Evolutionary conservation across 2,888 invertebrate genomes (phyloP).

Genomic region (Prosapia bicincta): DNA sequence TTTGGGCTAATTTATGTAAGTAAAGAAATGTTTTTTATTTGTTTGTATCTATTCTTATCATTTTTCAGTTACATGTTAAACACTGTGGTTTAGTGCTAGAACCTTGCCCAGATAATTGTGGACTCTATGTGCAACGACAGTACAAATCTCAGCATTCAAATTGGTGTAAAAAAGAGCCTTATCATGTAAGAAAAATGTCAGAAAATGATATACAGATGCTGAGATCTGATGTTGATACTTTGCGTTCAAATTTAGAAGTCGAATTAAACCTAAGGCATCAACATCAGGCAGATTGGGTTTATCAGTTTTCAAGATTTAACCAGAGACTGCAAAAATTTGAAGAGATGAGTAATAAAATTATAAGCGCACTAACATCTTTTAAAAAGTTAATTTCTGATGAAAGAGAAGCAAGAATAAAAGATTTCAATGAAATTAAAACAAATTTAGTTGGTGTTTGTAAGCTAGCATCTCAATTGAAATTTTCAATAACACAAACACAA

Average conservation of each 20-base stretch:
- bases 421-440: slow-evolving; percentile 21
- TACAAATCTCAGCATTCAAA: slow-evolving; percentile 21
- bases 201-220: slow-evolving; percentile 3
- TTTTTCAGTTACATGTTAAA: slow-evolving; percentile 22
- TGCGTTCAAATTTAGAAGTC: slow-evolving; percentile 1
- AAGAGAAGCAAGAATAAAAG: slow-evolving; percentile 21
- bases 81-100: slow-evolving; percentile 25
- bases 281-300: neutral
- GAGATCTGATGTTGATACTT: slow-evolving; percentile 5
- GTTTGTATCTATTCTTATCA: neutral
- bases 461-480: slow-evolving; percentile 14
- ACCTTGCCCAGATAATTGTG: slow-evolving; percentile 21
- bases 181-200: neutral
- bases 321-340: slow-evolving; percentile 14
- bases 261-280: neutral
- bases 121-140: slow-evolving; percentile 21
- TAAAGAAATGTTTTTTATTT: neutral
- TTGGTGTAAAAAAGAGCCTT: slow-evolving; percentile 12
- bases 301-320: slow-evolving; percentile 12
- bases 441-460: slow-evolving; percentile 14
- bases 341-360: slow-evolving; percentile 14
- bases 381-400: slow-evolving; percentile 14
- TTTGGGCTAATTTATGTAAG: too few species aligned
- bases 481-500: slow-evolving; percentile 13
- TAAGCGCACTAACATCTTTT: slow-evolving; percentile 15